These are phyloP conservation scores for Kryptolebias ocellatus DNA, from an alignment of 2,797 vertebrate genomes.

Conservation along the genomic window DNA sequence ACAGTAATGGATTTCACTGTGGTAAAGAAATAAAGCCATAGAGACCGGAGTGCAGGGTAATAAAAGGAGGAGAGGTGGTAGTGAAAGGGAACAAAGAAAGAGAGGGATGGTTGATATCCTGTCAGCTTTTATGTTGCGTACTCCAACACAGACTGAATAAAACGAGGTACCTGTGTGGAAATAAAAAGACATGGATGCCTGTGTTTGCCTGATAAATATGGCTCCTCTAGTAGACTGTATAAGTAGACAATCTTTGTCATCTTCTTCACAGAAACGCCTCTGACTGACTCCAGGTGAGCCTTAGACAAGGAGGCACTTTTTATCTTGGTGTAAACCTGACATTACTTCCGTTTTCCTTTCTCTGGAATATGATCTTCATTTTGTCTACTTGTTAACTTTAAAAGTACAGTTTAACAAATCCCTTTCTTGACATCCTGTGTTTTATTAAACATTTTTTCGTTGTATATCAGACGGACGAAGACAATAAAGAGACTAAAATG, in stretches of 20 bases:
- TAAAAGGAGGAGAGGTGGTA: not conserved
- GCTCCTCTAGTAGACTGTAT: not conserved
- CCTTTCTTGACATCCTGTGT: not conserved
- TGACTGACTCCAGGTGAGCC: not conserved
- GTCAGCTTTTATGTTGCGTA: not conserved
- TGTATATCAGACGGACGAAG: constrained; percentile 24
- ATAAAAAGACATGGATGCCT: constrained; percentile 39
- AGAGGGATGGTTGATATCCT: constrained; percentile 8
- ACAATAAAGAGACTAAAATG: constrained; percentile 49
- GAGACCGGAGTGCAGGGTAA: constrained; percentile 1
- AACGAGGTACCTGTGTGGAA: constrained; percentile 14
- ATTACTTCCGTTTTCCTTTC: not conserved
- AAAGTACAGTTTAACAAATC: not conserved
- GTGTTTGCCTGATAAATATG: constrained; percentile 24
- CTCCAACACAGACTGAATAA: not conserved
- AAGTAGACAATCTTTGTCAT: not conserved
- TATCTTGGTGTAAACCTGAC: not conserved
- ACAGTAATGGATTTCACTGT: constrained; percentile 17
- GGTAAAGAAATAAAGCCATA: constrained; percentile 7
- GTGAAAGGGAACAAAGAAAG: constrained; percentile 21
- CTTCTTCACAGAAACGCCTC: not conserved
- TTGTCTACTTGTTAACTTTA: no score
- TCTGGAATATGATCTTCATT: no score
- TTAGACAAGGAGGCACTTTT: not conserved
- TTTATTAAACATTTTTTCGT: not conserved